phyloP scores from a whole-genome alignment of 2,113 vertebrate genomes.

The Albula goreensis region DNA sequence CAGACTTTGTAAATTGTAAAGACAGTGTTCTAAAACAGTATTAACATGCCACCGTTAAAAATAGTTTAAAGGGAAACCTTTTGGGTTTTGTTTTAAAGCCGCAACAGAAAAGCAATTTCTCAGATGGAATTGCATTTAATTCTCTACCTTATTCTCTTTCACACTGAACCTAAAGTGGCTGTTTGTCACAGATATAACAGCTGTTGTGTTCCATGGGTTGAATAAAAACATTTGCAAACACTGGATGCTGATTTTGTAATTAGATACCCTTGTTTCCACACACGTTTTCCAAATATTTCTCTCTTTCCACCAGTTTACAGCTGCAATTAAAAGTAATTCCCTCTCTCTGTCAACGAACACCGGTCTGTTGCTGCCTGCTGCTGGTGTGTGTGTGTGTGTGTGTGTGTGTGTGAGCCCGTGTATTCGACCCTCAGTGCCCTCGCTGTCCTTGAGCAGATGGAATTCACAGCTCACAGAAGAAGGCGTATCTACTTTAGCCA shows the following conservation, averaged over 20 bases:
- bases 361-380: no score
- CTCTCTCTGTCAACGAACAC: no score
- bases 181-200: not conserved
- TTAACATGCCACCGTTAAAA: not conserved
- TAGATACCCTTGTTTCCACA: not conserved
- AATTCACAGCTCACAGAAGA: not conserved
- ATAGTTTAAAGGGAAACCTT: not conserved
- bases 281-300: not conserved
- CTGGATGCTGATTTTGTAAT: not conserved
- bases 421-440: not conserved
- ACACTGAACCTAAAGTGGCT: not conserved
- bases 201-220: not conserved
- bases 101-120: not conserved
- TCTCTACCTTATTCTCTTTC: not conserved
- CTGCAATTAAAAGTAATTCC: not conserved
- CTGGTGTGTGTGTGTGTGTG: not conserved
- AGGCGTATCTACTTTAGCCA: conserved; percentile 10
- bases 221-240: not conserved
- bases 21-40: not conserved
- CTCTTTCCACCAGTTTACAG: not conserved
- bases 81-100: not conserved
- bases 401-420: not conserved
- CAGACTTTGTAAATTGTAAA: not conserved
- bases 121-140: not conserved
- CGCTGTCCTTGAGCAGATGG: not conserved